Evolutionary conservation across 2,888 invertebrate genomes (phyloP).

Genomic region (Tanypteryx hageni): DNA sequence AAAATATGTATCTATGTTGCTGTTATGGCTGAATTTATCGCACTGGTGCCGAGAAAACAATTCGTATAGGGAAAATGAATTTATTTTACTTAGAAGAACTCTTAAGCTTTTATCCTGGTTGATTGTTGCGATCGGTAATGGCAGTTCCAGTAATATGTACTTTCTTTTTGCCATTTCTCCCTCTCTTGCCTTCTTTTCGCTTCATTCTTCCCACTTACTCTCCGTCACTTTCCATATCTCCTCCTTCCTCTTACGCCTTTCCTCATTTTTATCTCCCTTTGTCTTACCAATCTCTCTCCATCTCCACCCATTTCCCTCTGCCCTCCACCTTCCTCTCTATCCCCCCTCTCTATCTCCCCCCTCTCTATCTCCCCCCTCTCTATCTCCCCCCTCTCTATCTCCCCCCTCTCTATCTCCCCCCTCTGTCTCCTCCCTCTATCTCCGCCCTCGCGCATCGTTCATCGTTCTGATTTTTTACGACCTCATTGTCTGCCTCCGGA

Average conservation of each 20-base stretch:
- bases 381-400: neutral
- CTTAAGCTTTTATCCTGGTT: too few species aligned
- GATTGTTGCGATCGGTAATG: constrained; percentile 23
- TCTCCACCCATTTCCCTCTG: neutral
- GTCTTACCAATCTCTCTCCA: neutral
- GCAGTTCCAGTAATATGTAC: too few species aligned
- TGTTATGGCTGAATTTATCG: neutral
- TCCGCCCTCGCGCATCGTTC: neutral
- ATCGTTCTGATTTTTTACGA: constrained; percentile 35
- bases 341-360: neutral
- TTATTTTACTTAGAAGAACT: too few species aligned
- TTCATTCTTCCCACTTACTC: neutral
- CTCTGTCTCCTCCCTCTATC: too few species aligned
- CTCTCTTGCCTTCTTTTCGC: neutral
- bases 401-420: neutral
- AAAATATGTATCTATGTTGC: neutral
- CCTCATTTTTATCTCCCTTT: neutral
- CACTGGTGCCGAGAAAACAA: too few species aligned
- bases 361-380: neutral
- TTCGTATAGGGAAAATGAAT: too few species aligned
- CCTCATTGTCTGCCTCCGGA: constrained; percentile 25
- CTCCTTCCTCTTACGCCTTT: too few species aligned
- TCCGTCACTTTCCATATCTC: neutral
- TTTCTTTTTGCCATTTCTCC: too few species aligned
- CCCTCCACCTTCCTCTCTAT: neutral